A percentile compares a stretch with the other conserved stretches of the same genome.
Evolutionary conservation across 1,140 invertebrate species (phyloP).

Genomic region (Hetaerina americana): DNA sequence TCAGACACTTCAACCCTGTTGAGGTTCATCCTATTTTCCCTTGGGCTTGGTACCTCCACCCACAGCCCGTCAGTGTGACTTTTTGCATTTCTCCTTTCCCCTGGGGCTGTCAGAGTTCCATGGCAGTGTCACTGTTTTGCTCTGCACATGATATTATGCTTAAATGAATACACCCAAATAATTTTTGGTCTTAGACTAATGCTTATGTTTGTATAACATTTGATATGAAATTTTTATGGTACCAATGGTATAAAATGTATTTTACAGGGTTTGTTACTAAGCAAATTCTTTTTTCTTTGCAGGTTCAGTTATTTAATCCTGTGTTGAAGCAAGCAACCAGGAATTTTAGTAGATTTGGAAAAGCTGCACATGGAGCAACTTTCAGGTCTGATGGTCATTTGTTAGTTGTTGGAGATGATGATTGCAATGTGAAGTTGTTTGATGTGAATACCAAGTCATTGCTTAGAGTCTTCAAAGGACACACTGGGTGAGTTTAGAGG

Average conservation of each 20-base stretch:
- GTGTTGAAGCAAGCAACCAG: conserved; percentile 71
- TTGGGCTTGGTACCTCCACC: too few species aligned
- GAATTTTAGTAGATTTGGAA: conserved; percentile 74
- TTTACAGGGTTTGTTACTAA: too few species aligned
- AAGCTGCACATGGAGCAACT: conserved; percentile 71
- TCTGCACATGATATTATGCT: too few species aligned
- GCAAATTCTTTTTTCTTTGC: conserved; percentile 11
- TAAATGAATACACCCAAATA: too few species aligned
- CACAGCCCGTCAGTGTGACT: too few species aligned
- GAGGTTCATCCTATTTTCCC: too few species aligned
- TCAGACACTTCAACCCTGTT: too few species aligned
- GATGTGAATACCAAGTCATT: conserved; percentile 68
- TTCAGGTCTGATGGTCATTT: conserved; percentile 78
- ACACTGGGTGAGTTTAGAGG: conserved; percentile 34
- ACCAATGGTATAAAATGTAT: not conserved
- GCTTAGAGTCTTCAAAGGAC: conserved; percentile 56
- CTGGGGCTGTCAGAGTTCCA: too few species aligned
- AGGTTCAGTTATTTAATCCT: conserved; percentile 79
- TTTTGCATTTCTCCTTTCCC: too few species aligned
- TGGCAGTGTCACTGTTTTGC: too few species aligned
- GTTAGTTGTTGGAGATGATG: conserved; percentile 76
- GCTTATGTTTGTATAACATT: too few species aligned
- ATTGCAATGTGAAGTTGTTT: conserved; percentile 75
- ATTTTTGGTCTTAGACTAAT: too few species aligned
- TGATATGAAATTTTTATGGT: conserved; percentile 12